Evolutionary conservation across 1,140 invertebrate genomes (phyloP).

Genomic region (Papilio aristodemus): DNA sequence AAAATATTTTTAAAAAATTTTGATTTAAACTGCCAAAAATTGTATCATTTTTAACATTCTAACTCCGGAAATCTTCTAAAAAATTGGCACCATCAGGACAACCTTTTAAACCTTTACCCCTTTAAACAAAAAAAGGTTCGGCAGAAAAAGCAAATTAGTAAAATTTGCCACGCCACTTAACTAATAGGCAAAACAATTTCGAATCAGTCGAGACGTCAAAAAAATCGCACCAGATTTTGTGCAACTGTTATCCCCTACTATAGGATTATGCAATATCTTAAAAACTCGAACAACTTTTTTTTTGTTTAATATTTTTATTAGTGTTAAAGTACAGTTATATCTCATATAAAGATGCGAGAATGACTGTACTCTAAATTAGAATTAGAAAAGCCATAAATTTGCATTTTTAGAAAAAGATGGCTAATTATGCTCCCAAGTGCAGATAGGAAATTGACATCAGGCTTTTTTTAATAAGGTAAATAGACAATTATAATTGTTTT

Average conservation of each 20-base stretch:
- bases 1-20: background rate
- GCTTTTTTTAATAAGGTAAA: too few species aligned
- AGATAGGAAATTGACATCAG: too few species aligned
- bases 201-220: constrained; percentile 59
- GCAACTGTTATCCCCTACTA: constrained; percentile 45
- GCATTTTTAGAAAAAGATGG: too few species aligned
- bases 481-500: too few species aligned
- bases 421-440: too few species aligned
- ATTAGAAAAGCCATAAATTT: too few species aligned
- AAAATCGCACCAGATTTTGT: constrained; percentile 55
- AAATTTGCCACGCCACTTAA: constrained; percentile 60
- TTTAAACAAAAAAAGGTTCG: constrained; percentile 45
- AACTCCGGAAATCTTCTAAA: constrained; percentile 16
- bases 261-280: background rate
- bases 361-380: too few species aligned
- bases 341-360: too few species aligned
- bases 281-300: background rate
- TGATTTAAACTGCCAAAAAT: background rate
- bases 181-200: constrained; percentile 61
- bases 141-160: constrained; percentile 61
- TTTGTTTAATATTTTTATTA: too few species aligned
- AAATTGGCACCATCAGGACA: background rate
- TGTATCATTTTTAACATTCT: background rate
- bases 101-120: constrained; percentile 26
- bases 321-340: too few species aligned